A percentile compares a stretch with the other conserved stretches of the same genome.
Evolutionary conservation across 2,797 vertebrate genomes (phyloP).

Genomic region (Alfaro cultratus): DNA sequence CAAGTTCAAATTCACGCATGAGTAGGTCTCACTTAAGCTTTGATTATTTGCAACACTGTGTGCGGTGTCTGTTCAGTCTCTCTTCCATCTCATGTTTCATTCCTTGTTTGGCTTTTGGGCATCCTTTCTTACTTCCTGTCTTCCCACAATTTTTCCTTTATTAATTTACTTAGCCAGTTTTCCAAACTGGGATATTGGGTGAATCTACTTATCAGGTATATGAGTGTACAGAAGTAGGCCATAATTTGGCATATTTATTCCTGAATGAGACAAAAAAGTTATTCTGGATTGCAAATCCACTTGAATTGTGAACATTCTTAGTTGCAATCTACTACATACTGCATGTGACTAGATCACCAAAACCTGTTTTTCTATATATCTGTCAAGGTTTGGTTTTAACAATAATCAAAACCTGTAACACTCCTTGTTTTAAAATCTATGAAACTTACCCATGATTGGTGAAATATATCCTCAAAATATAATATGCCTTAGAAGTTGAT

Average conservation of each 20-base stretch:
- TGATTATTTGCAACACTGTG: constrained; percentile 42
- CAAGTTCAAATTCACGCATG: constrained; percentile 62
- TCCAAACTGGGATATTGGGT: constrained; percentile 9
- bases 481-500: background rate
- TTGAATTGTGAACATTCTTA: background rate
- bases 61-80: constrained; percentile 11
- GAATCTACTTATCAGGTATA: constrained; percentile 1
- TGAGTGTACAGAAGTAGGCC: constrained; percentile 16
- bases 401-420: background rate
- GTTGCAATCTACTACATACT: background rate
- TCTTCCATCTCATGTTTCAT: constrained; percentile 21
- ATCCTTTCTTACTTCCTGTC: background rate
- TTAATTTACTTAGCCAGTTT: constrained; percentile 23
- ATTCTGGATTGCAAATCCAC: constrained; percentile 1
- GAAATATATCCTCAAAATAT: background rate
- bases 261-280: background rate
- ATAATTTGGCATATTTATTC: background rate
- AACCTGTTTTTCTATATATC: background rate
- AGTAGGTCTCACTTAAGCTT: constrained; percentile 49
- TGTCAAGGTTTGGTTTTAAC: background rate
- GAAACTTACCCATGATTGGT: background rate
- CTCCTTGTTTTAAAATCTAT: background rate
- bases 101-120: constrained; percentile 16
- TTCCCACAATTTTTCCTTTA: constrained; percentile 10
- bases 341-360: background rate